Evolutionary conservation across 2,113 vertebrate genomes (phyloP).

Genomic region (Thamnaconus septentrionalis): DNA sequence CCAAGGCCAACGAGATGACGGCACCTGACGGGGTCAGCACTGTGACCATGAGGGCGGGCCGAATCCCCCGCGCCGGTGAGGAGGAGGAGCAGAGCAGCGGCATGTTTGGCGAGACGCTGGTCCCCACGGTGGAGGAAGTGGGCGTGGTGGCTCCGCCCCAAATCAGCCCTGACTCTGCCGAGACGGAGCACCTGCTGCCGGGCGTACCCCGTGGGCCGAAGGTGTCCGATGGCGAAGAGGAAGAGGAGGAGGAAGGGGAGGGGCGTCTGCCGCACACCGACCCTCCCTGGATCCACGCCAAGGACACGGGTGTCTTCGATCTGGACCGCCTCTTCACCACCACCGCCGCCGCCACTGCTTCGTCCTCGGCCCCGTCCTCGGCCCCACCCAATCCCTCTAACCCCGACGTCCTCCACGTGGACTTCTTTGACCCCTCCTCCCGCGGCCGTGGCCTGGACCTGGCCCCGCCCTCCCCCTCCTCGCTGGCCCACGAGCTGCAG

Average conservation of each 20-base stretch:
- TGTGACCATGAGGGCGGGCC: conserved; percentile 51
- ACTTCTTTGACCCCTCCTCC: conserved; percentile 82
- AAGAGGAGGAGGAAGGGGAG: conserved; percentile 56
- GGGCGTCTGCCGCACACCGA: conserved; percentile 54
- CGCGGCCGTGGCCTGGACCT: conserved; percentile 59
- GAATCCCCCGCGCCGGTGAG: conserved; percentile 57
- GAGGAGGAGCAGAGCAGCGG: conserved; percentile 82
- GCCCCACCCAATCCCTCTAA: conserved; percentile 59
- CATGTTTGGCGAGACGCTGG: conserved; percentile 50
- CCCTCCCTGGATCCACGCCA: conserved; percentile 64
- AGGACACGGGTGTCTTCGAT: conserved; percentile 71
- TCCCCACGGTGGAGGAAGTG: conserved; percentile 26
- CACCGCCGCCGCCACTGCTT: conserved; percentile 21
- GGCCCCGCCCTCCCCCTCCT: conserved; percentile 68
- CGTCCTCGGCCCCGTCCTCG: conserved; percentile 31
- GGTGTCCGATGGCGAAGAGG: conserved; percentile 4
- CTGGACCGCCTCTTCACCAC: conserved; percentile 56
- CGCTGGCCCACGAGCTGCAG: conserved; percentile 65
- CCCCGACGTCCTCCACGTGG: conserved; percentile 77
- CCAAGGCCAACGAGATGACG: conserved; percentile 41
- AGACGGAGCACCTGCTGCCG: conserved; percentile 70
- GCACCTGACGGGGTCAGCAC: conserved; percentile 33
- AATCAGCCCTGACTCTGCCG: conserved; percentile 69
- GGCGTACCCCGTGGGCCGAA: conserved; percentile 27
- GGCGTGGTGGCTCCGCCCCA: conserved; percentile 21